Percentiles rank a stretch among this genome's conserved stretches.
phyloP scores from a whole-genome alignment of 2,888 invertebrate species.

The Drosophila kuntzei region DNA sequence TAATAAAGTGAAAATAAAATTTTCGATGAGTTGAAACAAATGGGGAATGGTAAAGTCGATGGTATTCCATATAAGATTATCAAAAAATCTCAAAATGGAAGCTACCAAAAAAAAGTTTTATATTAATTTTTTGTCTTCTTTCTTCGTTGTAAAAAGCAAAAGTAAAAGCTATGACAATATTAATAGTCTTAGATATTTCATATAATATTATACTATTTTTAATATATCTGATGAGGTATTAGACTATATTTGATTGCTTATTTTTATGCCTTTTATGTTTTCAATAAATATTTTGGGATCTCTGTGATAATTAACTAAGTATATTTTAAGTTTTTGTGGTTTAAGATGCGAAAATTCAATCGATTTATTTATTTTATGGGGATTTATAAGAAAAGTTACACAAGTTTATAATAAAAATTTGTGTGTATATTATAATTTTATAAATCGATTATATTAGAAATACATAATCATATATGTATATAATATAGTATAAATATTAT shows the following conservation, averaged over 20 bases:
- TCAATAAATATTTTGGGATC: not conserved
- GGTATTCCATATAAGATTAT: conserved; percentile 25
- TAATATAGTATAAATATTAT: no score
- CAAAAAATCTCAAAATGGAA: conserved; percentile 30
- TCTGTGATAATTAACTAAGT: not conserved
- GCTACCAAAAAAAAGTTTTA: conserved; percentile 8
- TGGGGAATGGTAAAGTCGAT: conserved; percentile 12
- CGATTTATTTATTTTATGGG: not conserved
- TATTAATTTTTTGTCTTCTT: conserved; percentile 10
- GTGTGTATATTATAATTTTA: no score
- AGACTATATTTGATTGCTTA: not conserved
- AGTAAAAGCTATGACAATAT: conserved; percentile 33
- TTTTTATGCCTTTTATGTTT: not conserved
- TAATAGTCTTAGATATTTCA: not conserved
- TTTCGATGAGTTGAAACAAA: not conserved
- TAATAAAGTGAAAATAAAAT: conserved; percentile 40
- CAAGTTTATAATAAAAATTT: not conserved
- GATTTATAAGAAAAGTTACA: conserved; percentile 15
- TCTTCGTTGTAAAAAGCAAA: conserved; percentile 26
- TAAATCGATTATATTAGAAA: not conserved
- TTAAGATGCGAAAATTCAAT: not conserved
- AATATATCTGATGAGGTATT: not conserved
- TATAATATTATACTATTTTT: not conserved
- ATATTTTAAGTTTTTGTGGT: not conserved
- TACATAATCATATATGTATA: no score